Conservation (phyloP, 2,113 vertebrate genomes). For the Ondatra zibethicus region DNA sequence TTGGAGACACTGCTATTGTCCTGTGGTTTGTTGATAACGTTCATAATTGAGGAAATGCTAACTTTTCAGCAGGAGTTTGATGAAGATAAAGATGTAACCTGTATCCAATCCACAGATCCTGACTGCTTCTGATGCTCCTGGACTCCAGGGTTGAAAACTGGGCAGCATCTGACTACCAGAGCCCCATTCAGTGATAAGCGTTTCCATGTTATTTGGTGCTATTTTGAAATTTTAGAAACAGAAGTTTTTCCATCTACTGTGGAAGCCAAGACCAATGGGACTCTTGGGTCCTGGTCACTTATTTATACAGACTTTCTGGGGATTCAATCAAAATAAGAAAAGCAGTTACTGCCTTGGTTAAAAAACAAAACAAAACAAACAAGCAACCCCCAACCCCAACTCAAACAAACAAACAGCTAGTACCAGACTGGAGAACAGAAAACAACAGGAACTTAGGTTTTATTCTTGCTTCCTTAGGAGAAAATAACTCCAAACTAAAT, state of each 20-base stretch:
- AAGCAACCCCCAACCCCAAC: not conserved
- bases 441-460: constrained; percentile 50
- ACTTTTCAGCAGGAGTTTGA: not conserved
- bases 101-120: not conserved
- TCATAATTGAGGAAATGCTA: not conserved
- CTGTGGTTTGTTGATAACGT: not conserved
- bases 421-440: not conserved
- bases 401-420: not conserved
- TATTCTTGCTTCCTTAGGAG: not conserved
- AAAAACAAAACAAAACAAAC: not conserved
- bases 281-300: not conserved
- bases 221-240: constrained; percentile 37
- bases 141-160: not conserved
- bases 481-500: constrained; percentile 18
- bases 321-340: constrained; percentile 49
- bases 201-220: not conserved
- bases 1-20: not conserved
- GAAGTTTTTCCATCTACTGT: not conserved
- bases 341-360: not conserved
- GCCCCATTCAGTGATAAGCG: not conserved
- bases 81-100: constrained; percentile 4
- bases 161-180: not conserved
- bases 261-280: not conserved
- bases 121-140: not conserved
- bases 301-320: constrained; percentile 27